These are phyloP conservation scores for Halisarca cf. caerulea DNA, from an alignment of 37 sponge, comb jelly and placozoan genomes.

Conservation along the genomic window DNA sequence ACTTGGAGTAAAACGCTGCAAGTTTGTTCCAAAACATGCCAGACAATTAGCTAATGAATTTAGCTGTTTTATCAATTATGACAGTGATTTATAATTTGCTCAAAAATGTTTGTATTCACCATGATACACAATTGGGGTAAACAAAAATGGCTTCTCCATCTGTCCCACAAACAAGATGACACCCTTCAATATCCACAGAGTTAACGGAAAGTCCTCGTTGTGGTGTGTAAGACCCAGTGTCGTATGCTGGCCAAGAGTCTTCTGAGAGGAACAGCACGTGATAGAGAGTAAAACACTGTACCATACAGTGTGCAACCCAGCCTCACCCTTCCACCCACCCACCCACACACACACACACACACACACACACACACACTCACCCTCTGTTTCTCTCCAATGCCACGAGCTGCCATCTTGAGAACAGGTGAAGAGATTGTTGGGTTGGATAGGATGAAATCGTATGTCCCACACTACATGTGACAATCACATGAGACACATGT, in stretches of 20 bases:
- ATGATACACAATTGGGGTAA: not conserved
- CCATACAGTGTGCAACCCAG: not conserved
- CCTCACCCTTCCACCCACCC: not conserved
- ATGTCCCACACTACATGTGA: conserved; percentile 69
- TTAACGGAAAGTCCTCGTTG: conserved; percentile 49
- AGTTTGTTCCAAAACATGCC: conserved; percentile 58
- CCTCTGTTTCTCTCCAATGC: conserved; percentile 71
- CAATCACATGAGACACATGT: too few relatives aligned
- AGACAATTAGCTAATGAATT: conserved; percentile 75
- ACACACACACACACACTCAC: too few relatives aligned
- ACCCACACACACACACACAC: too few relatives aligned
- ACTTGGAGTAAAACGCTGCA: conserved; percentile 46
- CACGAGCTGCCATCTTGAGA: conserved; percentile 80
- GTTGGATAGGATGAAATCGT: conserved; percentile 57
- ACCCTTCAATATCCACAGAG: conserved; percentile 57
- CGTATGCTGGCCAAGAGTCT: not conserved
- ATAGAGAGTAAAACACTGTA: too few relatives aligned
- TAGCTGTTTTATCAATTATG: conserved; percentile 74
- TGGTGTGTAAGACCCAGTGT: not conserved
- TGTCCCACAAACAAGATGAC: conserved; percentile 65
- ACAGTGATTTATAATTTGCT: not conserved
- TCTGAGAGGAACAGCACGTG: too few relatives aligned
- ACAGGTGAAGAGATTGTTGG: conserved; percentile 80
- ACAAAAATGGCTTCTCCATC: conserved; percentile 57
- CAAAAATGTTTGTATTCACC: not conserved